phyloP scores from a whole-genome alignment of 2,888 invertebrate genomes.

The Campoplex capitator region DNA sequence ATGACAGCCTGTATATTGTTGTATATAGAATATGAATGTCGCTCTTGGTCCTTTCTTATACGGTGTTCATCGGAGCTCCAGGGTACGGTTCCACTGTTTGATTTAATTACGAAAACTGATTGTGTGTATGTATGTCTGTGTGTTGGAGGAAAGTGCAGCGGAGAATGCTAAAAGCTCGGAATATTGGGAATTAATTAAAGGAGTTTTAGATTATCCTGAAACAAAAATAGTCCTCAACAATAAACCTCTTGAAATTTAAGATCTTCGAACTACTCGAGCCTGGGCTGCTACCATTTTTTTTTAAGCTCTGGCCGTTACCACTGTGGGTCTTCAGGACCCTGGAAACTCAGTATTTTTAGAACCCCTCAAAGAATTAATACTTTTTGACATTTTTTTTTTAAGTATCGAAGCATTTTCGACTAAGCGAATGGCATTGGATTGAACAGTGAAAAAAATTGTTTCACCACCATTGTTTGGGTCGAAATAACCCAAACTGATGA shows the following conservation, averaged over 20 bases:
- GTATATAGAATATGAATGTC: neutral
- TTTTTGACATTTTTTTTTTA: neutral
- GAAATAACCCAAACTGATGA: neutral
- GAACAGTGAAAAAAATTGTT: neutral
- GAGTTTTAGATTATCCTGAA: neutral
- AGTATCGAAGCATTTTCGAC: neutral
- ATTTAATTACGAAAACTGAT: constrained; percentile 53
- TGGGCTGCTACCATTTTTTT: neutral
- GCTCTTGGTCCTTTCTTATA: constrained; percentile 26
- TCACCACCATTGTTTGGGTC: neutral
- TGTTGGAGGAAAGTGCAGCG: neutral
- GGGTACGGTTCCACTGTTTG: constrained; percentile 9
- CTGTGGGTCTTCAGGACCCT: too few species aligned
- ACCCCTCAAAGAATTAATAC: too few species aligned
- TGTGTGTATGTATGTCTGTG: neutral
- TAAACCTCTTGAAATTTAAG: neutral
- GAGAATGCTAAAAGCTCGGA: constrained; percentile 7
- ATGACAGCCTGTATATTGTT: neutral
- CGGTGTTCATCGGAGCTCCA: constrained; percentile 9
- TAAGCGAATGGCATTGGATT: neutral
- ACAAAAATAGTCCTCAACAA: neutral
- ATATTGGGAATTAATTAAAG: constrained; percentile 5
- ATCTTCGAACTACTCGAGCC: neutral
- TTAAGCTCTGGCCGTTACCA: neutral
- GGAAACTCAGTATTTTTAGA: too few species aligned